Evolutionary conservation across 2,797 vertebrate genomes (phyloP).

Genomic region (Mycteria americana): DNA sequence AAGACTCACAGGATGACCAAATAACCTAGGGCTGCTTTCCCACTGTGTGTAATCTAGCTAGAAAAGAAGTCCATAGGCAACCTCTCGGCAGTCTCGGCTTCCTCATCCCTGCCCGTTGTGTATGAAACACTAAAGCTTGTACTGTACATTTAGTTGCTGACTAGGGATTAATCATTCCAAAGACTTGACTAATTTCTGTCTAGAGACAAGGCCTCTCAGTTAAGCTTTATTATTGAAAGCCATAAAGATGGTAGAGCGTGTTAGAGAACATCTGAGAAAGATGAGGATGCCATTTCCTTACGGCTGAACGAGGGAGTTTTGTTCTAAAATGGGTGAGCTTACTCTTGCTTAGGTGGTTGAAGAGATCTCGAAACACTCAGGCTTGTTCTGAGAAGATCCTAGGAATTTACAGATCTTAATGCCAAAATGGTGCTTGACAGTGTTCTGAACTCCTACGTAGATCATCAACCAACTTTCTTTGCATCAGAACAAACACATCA

Average conservation of each 20-base stretch:
- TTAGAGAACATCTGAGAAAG: background rate
- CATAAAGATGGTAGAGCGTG: background rate
- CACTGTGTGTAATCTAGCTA: background rate
- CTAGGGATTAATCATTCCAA: background rate
- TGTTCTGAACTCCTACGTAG: background rate
- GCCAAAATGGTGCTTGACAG: background rate
- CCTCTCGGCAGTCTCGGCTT: background rate
- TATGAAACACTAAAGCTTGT: background rate
- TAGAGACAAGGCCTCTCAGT: background rate
- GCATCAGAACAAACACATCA: background rate
- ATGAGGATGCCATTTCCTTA: background rate
- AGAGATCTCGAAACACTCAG: background rate
- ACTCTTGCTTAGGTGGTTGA: background rate
- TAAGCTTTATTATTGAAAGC: background rate
- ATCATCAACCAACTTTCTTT: background rate
- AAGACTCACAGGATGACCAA: background rate
- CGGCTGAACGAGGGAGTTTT: accelerated
- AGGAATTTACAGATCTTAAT: background rate
- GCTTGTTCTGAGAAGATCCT: background rate
- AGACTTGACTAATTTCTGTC: background rate
- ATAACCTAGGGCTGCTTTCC: background rate
- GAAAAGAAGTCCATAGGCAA: background rate
- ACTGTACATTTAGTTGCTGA: background rate
- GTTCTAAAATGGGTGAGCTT: background rate
- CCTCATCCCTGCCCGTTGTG: background rate